Evolutionary conservation across 2,797 vertebrate genomes (phyloP).

Genomic region (Cichlasoma orientale): DNA sequence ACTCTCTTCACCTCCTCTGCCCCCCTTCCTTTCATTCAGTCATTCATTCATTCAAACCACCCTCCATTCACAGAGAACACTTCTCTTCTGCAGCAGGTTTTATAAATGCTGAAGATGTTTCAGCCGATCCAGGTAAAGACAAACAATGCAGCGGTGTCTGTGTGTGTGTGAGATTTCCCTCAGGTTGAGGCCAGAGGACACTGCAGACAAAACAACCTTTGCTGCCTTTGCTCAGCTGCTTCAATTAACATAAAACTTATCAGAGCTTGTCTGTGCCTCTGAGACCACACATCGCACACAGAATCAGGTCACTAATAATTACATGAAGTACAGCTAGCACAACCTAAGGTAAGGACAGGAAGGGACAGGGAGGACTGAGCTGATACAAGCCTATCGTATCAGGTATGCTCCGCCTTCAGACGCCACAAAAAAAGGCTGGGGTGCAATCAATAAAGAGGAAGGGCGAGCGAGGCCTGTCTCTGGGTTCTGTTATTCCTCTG

Average conservation of each 20-base stretch:
- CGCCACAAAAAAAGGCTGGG: constrained; percentile 29
- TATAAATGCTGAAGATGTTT: constrained; percentile 27
- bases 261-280: not conserved
- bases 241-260: constrained; percentile 5
- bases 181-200: constrained; percentile 33
- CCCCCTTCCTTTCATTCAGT: constrained; percentile 37
- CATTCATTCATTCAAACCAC: constrained; percentile 39
- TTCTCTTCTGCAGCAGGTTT: constrained; percentile 13
- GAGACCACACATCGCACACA: not conserved
- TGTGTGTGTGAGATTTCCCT: not conserved
- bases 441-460: constrained; percentile 53
- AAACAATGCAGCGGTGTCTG: not conserved
- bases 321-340: not conserved
- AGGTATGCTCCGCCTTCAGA: constrained; percentile 12
- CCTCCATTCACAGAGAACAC: constrained; percentile 45
- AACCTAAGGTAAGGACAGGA: constrained; percentile 30
- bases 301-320: constrained; percentile 12
- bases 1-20: constrained; percentile 20
- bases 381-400: constrained; percentile 47
- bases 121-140: not conserved
- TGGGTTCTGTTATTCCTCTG: constrained; percentile 27
- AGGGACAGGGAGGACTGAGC: constrained; percentile 30
- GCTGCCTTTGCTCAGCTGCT: constrained; percentile 10
- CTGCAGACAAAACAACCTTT: constrained; percentile 51
- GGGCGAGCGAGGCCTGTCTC: constrained; percentile 23